Conservation (phyloP, 2,888 invertebrate genomes). For the Hirudinaria manillensis region DNA sequence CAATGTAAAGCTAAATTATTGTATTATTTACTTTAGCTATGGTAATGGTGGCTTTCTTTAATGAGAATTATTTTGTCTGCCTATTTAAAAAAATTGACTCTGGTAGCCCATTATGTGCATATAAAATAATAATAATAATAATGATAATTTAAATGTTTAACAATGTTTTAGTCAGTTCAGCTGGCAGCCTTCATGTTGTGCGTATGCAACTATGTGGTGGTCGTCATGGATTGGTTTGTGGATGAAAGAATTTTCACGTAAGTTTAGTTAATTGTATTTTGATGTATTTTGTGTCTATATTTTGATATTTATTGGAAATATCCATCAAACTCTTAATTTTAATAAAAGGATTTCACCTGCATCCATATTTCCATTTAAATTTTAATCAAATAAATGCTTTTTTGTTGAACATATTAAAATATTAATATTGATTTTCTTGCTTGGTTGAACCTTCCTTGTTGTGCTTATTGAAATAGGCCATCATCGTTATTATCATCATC, state of each 20-base stretch:
- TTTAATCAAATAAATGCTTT: not conserved
- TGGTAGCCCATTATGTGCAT: too few relatives aligned
- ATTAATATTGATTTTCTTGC: too few relatives aligned
- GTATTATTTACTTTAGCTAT: not conserved
- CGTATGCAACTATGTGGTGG: conserved; percentile 80
- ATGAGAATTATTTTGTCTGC: not conserved
- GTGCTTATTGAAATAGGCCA: too few relatives aligned
- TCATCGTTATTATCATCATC: not conserved
- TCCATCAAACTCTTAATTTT: too few relatives aligned
- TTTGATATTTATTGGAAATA: too few relatives aligned
- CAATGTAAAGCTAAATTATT: not conserved
- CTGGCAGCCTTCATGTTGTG: conserved; percentile 76
- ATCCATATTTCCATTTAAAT: not conserved
- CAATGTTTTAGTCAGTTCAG: conserved; percentile 60
- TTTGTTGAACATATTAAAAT: not conserved
- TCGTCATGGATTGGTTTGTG: conserved; percentile 81
- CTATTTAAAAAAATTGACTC: not conserved
- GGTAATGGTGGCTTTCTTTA: not conserved
- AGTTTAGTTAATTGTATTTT: conserved; percentile 7
- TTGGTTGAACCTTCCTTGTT: too few relatives aligned
- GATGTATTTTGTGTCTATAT: too few relatives aligned
- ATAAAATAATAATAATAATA: too few relatives aligned
- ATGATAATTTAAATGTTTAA: not conserved
- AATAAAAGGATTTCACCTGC: conserved; percentile 7
- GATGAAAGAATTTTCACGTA: conserved; percentile 65